Conservation (phyloP, 1,140 invertebrate genomes). For the Camponotus floridanus region DNA sequence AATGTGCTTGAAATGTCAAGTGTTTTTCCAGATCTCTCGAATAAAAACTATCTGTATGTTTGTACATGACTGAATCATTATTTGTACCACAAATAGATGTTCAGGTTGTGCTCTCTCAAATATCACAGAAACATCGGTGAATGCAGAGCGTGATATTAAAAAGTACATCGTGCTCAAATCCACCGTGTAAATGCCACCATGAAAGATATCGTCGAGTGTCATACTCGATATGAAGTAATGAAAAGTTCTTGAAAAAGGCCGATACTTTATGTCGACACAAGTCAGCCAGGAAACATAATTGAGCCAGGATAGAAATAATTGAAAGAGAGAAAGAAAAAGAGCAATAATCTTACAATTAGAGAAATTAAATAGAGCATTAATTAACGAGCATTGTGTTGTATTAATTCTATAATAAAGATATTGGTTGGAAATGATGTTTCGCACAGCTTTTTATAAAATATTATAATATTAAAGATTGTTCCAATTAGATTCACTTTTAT, state of each 20-base stretch:
- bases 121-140: slow-evolving; percentile 18
- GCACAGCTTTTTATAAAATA: neutral
- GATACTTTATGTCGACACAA: slow-evolving; percentile 29
- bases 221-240: slow-evolving; percentile 31
- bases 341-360: too few species aligned
- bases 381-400: neutral
- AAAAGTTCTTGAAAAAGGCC: slow-evolving; percentile 2
- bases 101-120: slow-evolving; percentile 31
- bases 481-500: neutral
- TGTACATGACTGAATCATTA: slow-evolving; percentile 6
- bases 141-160: slow-evolving; percentile 37
- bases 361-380: slow-evolving; percentile 18
- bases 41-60: neutral
- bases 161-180: slow-evolving; percentile 45
- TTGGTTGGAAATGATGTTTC: neutral
- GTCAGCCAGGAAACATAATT: neutral
- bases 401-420: neutral
- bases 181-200: slow-evolving; percentile 44
- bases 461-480: neutral
- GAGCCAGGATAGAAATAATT: neutral
- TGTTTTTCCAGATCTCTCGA: neutral
- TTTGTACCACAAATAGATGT: slow-evolving; percentile 42
- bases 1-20: neutral
- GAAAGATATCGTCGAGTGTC: slow-evolving; percentile 13
- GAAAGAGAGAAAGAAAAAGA: neutral